Base-by-base conservation (phyloP, 2,797 vertebrate species). In the Pelobates cultripes region DNA sequence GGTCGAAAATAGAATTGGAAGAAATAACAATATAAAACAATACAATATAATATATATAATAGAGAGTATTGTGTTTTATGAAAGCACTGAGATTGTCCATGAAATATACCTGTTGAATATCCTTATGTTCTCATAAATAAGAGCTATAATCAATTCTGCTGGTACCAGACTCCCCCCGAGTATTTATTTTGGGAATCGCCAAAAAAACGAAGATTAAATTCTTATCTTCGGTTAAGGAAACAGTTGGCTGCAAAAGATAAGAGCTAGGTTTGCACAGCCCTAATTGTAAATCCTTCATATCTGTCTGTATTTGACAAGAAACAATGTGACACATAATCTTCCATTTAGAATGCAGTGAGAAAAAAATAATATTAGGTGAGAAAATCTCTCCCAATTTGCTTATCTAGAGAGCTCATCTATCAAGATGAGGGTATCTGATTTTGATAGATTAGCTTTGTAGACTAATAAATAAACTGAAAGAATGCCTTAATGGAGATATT, bases 231-330 rank as follows among this genome's bases (percentile, higher is more conserved):
- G 47, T 10, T 51, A 77, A 73, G 67, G 75, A 63, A 60, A 70
- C 81, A 82, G 81, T 78, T 82, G 81, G 81, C 81, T 73, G 80
- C 42, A 68, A 13, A 45, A 15, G 81, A 82, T 82, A 82, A 77
- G 75, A 51, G n/a, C 7, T 13, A 73, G 64, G 66, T 66, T 51
- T 73, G 64, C 28, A 51, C 67, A 53, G 73, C 61, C 28, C 7
- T 60, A 57, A 61, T 61, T 57, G 40, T 43, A 69, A 61, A 14
- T 8, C 57, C 10, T 14, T 61, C 12, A 4, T 61, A 61, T 73
- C 57, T 43, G 41, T 43, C 47, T 14, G 42, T 60, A 45, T 47
- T 55, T 28, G 28, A 28, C 47, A 51, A 51, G 47, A 51, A 51
- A 51, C 47, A 51, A 51, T 51, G 47, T 51, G 47, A 51, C 47